These are phyloP conservation scores for Hyalella azteca DNA, from an alignment of 2,888 invertebrate genomes.

Conservation along the genomic window DNA sequence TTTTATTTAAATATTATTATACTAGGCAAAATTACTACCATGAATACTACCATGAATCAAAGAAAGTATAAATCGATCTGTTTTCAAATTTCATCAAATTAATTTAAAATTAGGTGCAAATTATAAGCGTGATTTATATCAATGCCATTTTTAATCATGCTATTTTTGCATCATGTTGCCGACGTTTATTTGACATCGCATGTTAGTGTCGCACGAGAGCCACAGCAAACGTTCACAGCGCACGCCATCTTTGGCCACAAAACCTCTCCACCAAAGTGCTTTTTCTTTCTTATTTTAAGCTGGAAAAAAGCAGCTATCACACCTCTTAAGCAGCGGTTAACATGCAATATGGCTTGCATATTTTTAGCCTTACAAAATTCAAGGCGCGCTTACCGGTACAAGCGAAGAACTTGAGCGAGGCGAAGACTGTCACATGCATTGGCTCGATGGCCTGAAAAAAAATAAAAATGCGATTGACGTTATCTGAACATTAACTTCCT, in stretches of 20 bases:
- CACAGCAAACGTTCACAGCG: not conserved
- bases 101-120: too few relatives aligned
- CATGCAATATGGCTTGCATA: slow-evolving; percentile 35
- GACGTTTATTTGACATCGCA: not conserved
- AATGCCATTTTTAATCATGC: too few relatives aligned
- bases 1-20: too few relatives aligned
- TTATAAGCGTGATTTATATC: too few relatives aligned
- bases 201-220: not conserved
- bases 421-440: not conserved
- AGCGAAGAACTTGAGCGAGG: not conserved
- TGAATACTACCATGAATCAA: too few relatives aligned
- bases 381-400: not conserved
- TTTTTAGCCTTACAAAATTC: not conserved
- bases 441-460: not conserved
- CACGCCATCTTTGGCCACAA: slow-evolving; percentile 20
- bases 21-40: too few relatives aligned
- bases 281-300: slow-evolving; percentile 3
- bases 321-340: slow-evolving; percentile 24
- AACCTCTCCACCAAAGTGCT: slow-evolving; percentile 25
- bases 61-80: too few relatives aligned
- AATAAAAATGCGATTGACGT: not conserved
- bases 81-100: too few relatives aligned
- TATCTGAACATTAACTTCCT: too few relatives aligned
- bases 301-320: slow-evolving; percentile 30
- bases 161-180: too few relatives aligned